phyloP scores from a whole-genome alignment of 2,797 vertebrate species.

The Pogonophryne albipinna region DNA sequence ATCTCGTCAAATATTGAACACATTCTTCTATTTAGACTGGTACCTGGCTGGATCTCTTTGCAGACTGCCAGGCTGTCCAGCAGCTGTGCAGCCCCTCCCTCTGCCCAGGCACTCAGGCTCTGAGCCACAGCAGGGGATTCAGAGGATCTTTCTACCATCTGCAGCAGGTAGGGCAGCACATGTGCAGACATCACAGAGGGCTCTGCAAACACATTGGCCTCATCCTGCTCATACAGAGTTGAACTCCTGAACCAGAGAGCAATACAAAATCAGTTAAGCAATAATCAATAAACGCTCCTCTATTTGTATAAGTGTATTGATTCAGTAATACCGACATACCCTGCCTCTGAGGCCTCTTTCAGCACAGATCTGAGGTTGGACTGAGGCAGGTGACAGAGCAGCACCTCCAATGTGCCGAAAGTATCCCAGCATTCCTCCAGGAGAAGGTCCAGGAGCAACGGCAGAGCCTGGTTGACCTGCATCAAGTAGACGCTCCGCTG shows the following conservation, averaged over 20 bases:
- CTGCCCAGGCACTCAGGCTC: constrained; percentile 80
- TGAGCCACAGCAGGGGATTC: constrained; percentile 62
- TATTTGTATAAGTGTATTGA: constrained; percentile 1
- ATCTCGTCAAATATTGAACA: not conserved
- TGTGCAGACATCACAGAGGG: constrained; percentile 82
- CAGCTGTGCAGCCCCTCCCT: constrained; percentile 54
- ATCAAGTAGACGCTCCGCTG: constrained; percentile 61
- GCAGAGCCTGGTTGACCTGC: constrained; percentile 86
- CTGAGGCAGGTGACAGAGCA: constrained; percentile 85
- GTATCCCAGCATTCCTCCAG: constrained; percentile 79
- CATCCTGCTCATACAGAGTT: constrained; percentile 91
- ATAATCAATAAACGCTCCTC: not conserved
- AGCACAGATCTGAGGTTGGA: constrained; percentile 78
- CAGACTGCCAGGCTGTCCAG: constrained; percentile 77
- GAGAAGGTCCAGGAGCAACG: constrained; percentile 84
- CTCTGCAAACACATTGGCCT: constrained; percentile 90
- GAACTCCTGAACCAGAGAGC: constrained; percentile 73
- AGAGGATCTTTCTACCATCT: constrained; percentile 76
- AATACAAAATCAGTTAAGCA: not conserved
- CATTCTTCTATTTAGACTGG: not conserved
- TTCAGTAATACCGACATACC: constrained; percentile 72
- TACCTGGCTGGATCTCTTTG: constrained; percentile 82
- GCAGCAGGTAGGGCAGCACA: constrained; percentile 86
- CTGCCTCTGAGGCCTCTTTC: constrained; percentile 71
- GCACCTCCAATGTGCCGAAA: constrained; percentile 75